Base-by-base conservation (phyloP, 1,140 invertebrate genomes). In the Hycleus cichorii region DNA sequence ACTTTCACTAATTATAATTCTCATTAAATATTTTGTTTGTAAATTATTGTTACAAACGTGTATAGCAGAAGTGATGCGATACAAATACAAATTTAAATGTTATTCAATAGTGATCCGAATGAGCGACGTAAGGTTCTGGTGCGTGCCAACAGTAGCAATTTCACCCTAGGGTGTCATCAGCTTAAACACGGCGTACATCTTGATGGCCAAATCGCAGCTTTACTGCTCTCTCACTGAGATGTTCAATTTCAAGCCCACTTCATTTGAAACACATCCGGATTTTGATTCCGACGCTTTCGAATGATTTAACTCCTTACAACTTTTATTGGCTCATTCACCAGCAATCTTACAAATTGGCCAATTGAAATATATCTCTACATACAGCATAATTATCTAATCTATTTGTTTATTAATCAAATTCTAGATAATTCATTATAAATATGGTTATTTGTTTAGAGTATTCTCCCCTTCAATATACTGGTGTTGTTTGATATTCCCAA, bases 151-250 rank as follows among this genome's bases (percentile, higher is more conserved):
- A 58, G 57, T 58, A 66, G 57, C 56, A 67, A 69, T 69, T 49
- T 65, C 56, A 65, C 68, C 66, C 68, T 52, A 47, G 68, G 68
- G 68, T 67, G 63, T 65, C 61, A 64, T 70, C 65, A 45, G 53
- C 65, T 68, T 68, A 70, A 70, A 64, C 68, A 65, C 67, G 68
- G 61, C 68, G 68, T 70, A 70, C 68, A 69, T 70, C 67, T 69
- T 67, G 67, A 68, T 68, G 63, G 64, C 61, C 66, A 62, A 70
- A 70, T 70, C 68, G 68, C 63, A 62, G 66, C 62, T 65, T 66
- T 65, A 69, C 59, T 62, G 54, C 64, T 48, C 50, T 18, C 18
- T 18, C 18, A 18, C 59, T 57, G 32, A 66, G 60, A 63, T 60
- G 62, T 60, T 68, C 64, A 66, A 68, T 67, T 65, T 62, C 42